phyloP scores from a whole-genome alignment of 2,113 vertebrate species.

The Danionella cerebrum region DNA sequence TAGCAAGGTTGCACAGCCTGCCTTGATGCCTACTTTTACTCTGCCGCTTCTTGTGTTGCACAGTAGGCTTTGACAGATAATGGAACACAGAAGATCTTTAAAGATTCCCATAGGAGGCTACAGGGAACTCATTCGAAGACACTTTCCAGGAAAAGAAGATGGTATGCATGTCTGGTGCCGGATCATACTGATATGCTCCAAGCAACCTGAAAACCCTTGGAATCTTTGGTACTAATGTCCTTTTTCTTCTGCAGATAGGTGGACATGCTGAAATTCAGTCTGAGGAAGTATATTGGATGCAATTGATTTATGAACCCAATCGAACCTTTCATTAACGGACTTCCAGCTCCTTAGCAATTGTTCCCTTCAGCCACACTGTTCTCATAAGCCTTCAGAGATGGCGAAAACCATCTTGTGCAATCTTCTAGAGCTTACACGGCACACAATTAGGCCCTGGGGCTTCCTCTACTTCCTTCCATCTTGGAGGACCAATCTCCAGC shows the following conservation, averaged over 20 bases:
- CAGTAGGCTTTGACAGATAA: slow-evolving; percentile 8
- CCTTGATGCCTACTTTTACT: too few species aligned
- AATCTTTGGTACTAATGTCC: slow-evolving; percentile 11
- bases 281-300: background rate
- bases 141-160: background rate
- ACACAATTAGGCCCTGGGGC: background rate
- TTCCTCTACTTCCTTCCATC: slow-evolving; percentile 18
- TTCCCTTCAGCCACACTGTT: background rate
- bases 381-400: slow-evolving; percentile 30
- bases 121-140: slow-evolving; percentile 14
- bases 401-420: background rate
- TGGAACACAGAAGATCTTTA: slow-evolving; percentile 16
- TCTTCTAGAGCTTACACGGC: background rate
- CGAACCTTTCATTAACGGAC: background rate
- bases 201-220: slow-evolving; percentile 1
- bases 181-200: slow-evolving; percentile 11
- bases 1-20: slow-evolving; percentile 14
- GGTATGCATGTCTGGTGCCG: slow-evolving; percentile 9
- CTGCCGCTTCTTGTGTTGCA: too few species aligned
- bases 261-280: background rate
- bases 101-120: slow-evolving; percentile 7
- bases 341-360: background rate
- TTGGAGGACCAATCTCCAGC: background rate
- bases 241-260: slow-evolving; percentile 9
- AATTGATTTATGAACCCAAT: background rate